Evolutionary conservation across 2,888 invertebrate species (phyloP), one percentile per base, ranked within the genome.

Genomic region (Amphipyra berbera): DNA sequence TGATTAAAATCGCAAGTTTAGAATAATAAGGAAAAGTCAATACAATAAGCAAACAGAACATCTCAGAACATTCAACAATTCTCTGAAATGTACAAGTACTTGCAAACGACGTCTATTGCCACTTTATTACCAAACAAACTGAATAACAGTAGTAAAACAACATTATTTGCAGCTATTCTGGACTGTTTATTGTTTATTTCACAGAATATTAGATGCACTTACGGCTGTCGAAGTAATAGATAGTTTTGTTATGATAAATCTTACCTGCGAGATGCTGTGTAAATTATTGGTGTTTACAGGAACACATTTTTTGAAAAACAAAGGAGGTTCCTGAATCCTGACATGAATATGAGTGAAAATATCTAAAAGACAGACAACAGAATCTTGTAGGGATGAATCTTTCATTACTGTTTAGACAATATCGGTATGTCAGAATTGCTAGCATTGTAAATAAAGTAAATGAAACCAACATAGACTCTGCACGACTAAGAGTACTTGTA

Each of bases 71-170:
- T 33, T 61, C 7, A 7, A 33, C 40, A 7, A 35, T 53, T 62
- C 62, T 33, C n/a, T 14, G 56, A 56, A 68, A 47, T 12, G 37
- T n/a, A 44, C 14, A n/a, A 61, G 35, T 62, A 37, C 47, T 68
- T 42, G 54, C 49, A 44, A 47, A 47, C 12, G n/a, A 21, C 27
- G n/a, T 37, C 15, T 47, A 61, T 47, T 48, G 52, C 35, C 37
- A 14, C 41, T 68, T 61, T 68, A 61, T 61, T 46, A 33, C 41
- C 45, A 44, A 68, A 67, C 46, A 61, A 55, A 68, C 62, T 52
- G 54, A 68, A 55, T 68, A 30, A 44, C 68, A 1, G 42, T 40
- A 9, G 30, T 68, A 61, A 68, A 56, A 48, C 42, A 12, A 21
- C n/a, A 59, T 42, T 52, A 53, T 66, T 66, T 59, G 59, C 13